Evolutionary conservation across 35 echinoderm and acorn worm species (phyloP), one percentile per base, ranked within the genome.

Genomic region (Stichopus chloronotus): DNA sequence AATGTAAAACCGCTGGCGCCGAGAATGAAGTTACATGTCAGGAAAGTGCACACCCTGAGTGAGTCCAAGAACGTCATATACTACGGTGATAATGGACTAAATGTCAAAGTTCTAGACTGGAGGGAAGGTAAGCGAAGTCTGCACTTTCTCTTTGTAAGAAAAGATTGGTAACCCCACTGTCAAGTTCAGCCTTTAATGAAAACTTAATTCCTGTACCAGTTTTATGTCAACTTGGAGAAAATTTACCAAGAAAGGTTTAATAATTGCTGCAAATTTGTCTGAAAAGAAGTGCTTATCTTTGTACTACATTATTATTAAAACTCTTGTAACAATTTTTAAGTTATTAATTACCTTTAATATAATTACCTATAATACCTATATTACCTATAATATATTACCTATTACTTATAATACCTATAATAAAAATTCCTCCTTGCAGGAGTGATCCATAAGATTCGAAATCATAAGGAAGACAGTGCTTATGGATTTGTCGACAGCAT

Each of bases 61-160:
- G 10, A 89, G 57, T 58, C 72, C 10, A 43, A 76, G 5, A 78
- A 83, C 9, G 72, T 14, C 17, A 92, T 99, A 14, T 99, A 96
- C 85, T 99, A 94, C 79, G 97, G 97, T 19, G 95, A 99, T 63
- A 94, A 96, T 71, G 97, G 97, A 16, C 72, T 91, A 10, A 99
- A 99, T 84, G 85, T 99, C 13, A 99, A 96, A 91, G 94, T 94
- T 5, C 77, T 99, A 11, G 92, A 96, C 78, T 99, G 97, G 97
- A 99, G 94, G 90, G 80, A 84, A 93, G 95, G 97, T 99, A 21
- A 79, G 88, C 8, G 22, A 59, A 56, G 30, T 22, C 43, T 83
- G n/a, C 53, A 0, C 19, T 83, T 55, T 19, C 14, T 83, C 8
- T 10, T 54, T 17, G 43, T 25, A 92, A 58, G 30, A 43, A 3